A percentile compares a stretch with the other conserved stretches of the same genome.
Conservation (phyloP, 2,888 invertebrate species). For the Nezara viridula region DNA sequence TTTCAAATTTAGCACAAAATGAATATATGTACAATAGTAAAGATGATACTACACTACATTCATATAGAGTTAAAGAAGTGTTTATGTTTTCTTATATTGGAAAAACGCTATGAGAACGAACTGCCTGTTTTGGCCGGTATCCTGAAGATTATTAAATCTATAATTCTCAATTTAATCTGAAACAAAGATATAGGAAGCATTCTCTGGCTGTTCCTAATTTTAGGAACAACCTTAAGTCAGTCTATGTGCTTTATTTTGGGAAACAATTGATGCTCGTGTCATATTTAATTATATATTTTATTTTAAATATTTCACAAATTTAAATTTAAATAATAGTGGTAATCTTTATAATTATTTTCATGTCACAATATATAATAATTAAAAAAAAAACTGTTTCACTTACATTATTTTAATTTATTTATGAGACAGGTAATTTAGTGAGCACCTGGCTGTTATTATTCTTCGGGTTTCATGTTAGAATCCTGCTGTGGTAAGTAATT, state of each 20-base stretch:
- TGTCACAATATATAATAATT: too few species aligned
- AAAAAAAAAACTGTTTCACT: too few species aligned
- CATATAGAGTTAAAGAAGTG: not conserved
- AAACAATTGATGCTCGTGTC: not conserved
- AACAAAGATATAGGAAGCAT: not conserved
- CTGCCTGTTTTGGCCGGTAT: not conserved
- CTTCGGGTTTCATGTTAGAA: too few species aligned
- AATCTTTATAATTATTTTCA: too few species aligned
- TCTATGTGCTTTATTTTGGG: not conserved
- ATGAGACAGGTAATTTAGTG: too few species aligned
- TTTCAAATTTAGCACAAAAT: not conserved
- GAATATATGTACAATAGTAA: not conserved
- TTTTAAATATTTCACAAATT: not conserved
- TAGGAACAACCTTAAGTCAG: not conserved
- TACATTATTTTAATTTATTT: too few species aligned
- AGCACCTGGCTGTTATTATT: too few species aligned
- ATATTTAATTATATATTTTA: not conserved
- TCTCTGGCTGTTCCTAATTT: not conserved
- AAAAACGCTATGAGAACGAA: constrained; percentile 15
- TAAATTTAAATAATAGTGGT: not conserved
- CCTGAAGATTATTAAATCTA: constrained; percentile 16
- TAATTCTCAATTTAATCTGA: constrained; percentile 22
- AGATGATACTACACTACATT: not conserved
- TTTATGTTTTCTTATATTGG: constrained; percentile 22
- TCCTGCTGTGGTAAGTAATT: too few species aligned